Conservation (phyloP, 2,888 invertebrate genomes). For the Napeogenes sylphis region DNA sequence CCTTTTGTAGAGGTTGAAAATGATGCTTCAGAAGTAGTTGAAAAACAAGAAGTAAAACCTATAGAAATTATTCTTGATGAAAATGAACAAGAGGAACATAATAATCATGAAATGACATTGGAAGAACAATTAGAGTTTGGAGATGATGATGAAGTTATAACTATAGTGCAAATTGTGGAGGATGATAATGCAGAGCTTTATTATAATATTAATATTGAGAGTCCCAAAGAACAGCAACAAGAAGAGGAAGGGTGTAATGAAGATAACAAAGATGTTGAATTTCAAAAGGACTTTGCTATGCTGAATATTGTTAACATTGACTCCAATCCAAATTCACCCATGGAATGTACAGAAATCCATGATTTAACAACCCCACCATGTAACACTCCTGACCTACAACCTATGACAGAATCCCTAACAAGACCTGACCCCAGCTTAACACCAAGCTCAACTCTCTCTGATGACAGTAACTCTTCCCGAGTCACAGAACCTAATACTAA, state of each 20-base stretch:
- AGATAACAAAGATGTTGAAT: conserved; percentile 47
- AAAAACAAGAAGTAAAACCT: conserved; percentile 11
- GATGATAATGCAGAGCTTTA: conserved; percentile 67
- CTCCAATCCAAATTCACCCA: conserved; percentile 39
- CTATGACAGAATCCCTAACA: conserved; percentile 43
- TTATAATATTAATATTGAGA: conserved; percentile 63
- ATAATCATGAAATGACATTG: conserved; percentile 45
- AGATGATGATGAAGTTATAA: conserved; percentile 73
- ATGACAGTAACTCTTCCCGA: conserved; percentile 70
- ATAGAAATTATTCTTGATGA: conserved; percentile 12
- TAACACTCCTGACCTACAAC: conserved; percentile 51
- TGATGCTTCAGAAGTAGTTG: conserved; percentile 8
- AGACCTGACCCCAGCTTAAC: conserved; percentile 70
- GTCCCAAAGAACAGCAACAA: conserved; percentile 44
- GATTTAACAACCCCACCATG: conserved; percentile 46
- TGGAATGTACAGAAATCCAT: conserved; percentile 50
- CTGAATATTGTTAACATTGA: conserved; percentile 50
- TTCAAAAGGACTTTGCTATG: conserved; percentile 64
- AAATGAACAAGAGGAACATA: conserved; percentile 30
- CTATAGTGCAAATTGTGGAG: conserved; percentile 72
- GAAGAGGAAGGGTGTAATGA: conserved; percentile 28
- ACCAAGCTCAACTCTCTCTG: conserved; percentile 67
- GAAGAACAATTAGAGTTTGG: conserved; percentile 58
- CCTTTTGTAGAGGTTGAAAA: conserved; percentile 6
- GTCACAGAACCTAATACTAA: conserved; percentile 55